Conservation (phyloP, 1,140 invertebrate genomes). For the Acromyrmex heyeri region DNA sequence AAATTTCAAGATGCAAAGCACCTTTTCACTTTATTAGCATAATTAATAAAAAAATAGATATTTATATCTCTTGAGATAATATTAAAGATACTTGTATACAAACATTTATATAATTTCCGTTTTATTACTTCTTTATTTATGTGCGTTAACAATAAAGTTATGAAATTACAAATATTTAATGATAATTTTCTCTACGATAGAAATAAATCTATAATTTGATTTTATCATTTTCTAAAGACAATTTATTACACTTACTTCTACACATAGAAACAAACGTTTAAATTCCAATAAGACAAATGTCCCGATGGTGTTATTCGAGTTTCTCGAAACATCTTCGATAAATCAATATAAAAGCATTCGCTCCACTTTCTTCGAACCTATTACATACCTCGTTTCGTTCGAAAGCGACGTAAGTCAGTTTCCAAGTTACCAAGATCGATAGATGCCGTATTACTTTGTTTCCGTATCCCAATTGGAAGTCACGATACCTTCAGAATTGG, state of each 20-base stretch:
- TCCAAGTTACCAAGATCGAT: background rate
- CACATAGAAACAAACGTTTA: background rate
- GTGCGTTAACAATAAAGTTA: background rate
- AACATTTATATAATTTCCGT: background rate
- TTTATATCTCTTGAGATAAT: background rate
- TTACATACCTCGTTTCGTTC: slow-evolving; percentile 29
- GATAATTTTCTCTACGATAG: background rate
- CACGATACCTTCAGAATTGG: background rate
- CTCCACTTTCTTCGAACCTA: slow-evolving; percentile 25
- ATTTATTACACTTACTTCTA: background rate
- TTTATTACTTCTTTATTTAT: background rate
- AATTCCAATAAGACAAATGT: background rate
- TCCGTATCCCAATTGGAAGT: slow-evolving; percentile 1
- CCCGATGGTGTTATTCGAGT: background rate
- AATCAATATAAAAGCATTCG: slow-evolving; percentile 36
- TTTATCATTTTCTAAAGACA: background rate
- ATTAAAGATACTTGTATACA: background rate
- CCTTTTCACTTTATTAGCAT: background rate
- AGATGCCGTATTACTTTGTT: background rate
- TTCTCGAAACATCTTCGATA: background rate
- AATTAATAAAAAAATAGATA: background rate
- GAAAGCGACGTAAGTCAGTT: slow-evolving; percentile 23
- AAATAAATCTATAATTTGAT: background rate
- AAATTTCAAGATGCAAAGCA: background rate
- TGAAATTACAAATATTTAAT: background rate